These are phyloP conservation scores for Sebastes aleutianus DNA, from an alignment of 2,797 vertebrate species.

Conservation along the genomic window DNA sequence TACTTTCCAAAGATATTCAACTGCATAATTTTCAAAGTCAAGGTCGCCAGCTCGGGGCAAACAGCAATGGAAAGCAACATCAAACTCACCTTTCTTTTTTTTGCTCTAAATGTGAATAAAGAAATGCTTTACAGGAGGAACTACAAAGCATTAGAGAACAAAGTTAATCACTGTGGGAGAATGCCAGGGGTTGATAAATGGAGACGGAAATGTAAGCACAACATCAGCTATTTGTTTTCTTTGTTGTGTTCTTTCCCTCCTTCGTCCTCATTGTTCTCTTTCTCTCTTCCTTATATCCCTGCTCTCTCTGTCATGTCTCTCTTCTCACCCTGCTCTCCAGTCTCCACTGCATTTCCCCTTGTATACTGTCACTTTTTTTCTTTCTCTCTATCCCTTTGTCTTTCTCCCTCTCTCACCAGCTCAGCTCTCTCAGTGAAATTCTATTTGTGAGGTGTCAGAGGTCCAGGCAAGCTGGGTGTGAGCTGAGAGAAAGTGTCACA, in stretches of 20 bases:
- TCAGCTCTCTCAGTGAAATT: constrained; percentile 42
- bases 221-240: constrained; percentile 68
- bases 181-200: constrained; percentile 67
- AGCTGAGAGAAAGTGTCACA: constrained; percentile 60
- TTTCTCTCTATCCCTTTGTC: neutral
- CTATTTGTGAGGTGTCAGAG: constrained; percentile 69
- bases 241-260: constrained; percentile 13
- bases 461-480: constrained; percentile 44
- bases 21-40: constrained; percentile 62
- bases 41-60: constrained; percentile 55
- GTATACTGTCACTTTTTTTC: constrained; percentile 3
- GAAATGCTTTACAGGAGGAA: constrained; percentile 53
- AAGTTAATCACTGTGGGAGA: constrained; percentile 72
- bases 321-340: constrained; percentile 1
- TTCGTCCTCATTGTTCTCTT: constrained; percentile 13
- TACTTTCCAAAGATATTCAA: constrained; percentile 55
- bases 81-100: constrained; percentile 53
- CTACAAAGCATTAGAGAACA: constrained; percentile 65
- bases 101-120: constrained; percentile 21
- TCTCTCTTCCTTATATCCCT: constrained; percentile 4
- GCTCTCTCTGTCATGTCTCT: constrained; percentile 22
- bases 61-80: constrained; percentile 50
- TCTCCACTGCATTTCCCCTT: constrained; percentile 15
- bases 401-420: constrained; percentile 1
- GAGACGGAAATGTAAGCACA: constrained; percentile 63